Conservation (phyloP, 2,888 invertebrate genomes). For the Chloroclystis v-ata region DNA sequence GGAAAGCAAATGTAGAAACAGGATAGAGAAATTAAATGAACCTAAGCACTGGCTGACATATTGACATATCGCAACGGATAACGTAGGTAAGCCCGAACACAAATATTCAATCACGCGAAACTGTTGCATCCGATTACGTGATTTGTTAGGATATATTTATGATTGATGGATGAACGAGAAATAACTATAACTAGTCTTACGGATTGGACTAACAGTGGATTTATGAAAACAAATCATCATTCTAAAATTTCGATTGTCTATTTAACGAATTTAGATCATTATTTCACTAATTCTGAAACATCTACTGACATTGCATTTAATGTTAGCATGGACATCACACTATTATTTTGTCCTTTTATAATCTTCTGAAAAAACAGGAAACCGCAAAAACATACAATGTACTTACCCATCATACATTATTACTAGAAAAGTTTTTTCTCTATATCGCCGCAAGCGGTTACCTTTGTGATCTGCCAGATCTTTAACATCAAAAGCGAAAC, state of each 20-base stretch:
- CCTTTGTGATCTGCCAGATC: constrained; percentile 11
- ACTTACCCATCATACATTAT: not conserved
- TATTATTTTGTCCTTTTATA: too few relatives aligned
- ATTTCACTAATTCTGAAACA: too few relatives aligned
- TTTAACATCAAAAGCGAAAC: constrained; percentile 6
- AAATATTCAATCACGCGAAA: not conserved
- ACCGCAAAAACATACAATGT: constrained; percentile 3
- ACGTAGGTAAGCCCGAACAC: not conserved
- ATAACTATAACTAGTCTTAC: too few relatives aligned
- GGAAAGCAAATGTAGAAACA: constrained; percentile 1
- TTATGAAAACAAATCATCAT: too few relatives aligned
- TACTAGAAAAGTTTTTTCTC: not conserved
- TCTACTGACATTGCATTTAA: too few relatives aligned
- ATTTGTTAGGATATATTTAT: not conserved
- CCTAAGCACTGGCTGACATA: too few relatives aligned
- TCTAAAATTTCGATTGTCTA: too few relatives aligned
- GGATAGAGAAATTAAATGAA: not conserved
- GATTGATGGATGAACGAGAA: too few relatives aligned
- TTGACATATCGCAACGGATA: not conserved
- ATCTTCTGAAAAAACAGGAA: too few relatives aligned
- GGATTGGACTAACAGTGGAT: too few relatives aligned
- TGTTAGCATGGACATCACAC: too few relatives aligned
- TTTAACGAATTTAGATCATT: too few relatives aligned
- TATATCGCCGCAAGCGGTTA: constrained; percentile 1
- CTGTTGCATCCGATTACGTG: not conserved